phyloP scores from a whole-genome alignment of 2,888 invertebrate genomes.

The Tenthredo mesomela region DNA sequence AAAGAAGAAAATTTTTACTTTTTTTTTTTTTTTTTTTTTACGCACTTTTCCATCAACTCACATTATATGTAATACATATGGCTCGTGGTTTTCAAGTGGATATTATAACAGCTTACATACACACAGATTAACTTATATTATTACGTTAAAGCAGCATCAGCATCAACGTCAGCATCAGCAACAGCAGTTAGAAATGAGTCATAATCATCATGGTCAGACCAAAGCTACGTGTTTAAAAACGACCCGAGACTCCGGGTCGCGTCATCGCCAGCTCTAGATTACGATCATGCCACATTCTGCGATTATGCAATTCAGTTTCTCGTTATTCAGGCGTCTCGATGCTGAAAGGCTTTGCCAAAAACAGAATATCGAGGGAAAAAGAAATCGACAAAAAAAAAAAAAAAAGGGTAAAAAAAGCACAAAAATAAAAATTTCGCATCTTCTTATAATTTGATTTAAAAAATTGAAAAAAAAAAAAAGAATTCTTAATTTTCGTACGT shows the following conservation, averaged over 20 bases:
- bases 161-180: not conserved
- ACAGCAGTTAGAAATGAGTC: slow-evolving; percentile 16
- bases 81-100: too few species aligned
- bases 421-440: too few species aligned
- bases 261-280: slow-evolving; percentile 39
- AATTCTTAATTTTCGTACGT: too few species aligned
- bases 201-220: slow-evolving; percentile 21
- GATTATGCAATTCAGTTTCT: slow-evolving; percentile 37
- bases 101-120: too few species aligned
- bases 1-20: too few species aligned
- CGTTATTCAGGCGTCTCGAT: not conserved
- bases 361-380: not conserved
- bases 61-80: too few species aligned
- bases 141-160: not conserved
- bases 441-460: too few species aligned
- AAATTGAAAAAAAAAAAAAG: too few species aligned
- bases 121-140: too few species aligned
- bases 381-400: not conserved
- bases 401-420: too few species aligned
- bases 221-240: slow-evolving; percentile 22
- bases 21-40: too few species aligned
- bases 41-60: too few species aligned
- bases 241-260: slow-evolving; percentile 18
- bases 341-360: not conserved
- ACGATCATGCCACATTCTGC: slow-evolving; percentile 6